Conservation (phyloP, 2,888 invertebrate genomes). For the Villa cingulata region DNA sequence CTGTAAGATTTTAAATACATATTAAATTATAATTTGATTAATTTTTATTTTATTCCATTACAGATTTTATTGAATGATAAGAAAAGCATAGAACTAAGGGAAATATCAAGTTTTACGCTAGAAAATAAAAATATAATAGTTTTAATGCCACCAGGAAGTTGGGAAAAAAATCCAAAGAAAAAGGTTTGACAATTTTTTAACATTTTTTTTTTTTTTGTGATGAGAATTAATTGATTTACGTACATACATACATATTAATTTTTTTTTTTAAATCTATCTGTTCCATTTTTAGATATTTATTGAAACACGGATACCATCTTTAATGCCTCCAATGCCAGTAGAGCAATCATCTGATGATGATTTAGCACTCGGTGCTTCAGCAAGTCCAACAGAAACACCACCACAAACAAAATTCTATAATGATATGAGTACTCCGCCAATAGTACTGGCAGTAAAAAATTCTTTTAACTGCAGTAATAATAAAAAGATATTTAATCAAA, state of each 20-base stretch:
- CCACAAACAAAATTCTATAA: slow-evolving; percentile 17
- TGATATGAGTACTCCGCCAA: slow-evolving; percentile 12
- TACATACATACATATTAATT: not conserved
- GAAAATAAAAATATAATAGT: slow-evolving; percentile 22
- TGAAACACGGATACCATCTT: slow-evolving; percentile 4
- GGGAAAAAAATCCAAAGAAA: slow-evolving; percentile 2
- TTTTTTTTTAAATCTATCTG: no score
- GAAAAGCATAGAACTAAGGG: slow-evolving; percentile 21
- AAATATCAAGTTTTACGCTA: slow-evolving; percentile 27
- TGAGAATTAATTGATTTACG: not conserved
- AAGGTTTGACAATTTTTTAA: not conserved
- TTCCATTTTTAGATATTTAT: slow-evolving; percentile 6
- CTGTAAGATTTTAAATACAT: slow-evolving; percentile 1
- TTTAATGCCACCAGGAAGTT: slow-evolving; percentile 16
- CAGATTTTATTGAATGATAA: slow-evolving; percentile 29
- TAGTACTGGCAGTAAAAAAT: not conserved
- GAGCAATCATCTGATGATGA: slow-evolving; percentile 25
- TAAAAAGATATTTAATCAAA: no score
- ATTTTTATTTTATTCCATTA: slow-evolving; percentile 3
- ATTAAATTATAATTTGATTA: not conserved
- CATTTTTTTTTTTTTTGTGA: not conserved
- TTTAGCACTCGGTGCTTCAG: slow-evolving; percentile 34
- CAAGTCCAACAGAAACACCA: slow-evolving; percentile 32
- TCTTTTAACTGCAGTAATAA: not conserved
- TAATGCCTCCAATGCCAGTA: not conserved